Conservation (phyloP, 2,113 vertebrate species). For the Cryptomyrus ogoouensis region DNA sequence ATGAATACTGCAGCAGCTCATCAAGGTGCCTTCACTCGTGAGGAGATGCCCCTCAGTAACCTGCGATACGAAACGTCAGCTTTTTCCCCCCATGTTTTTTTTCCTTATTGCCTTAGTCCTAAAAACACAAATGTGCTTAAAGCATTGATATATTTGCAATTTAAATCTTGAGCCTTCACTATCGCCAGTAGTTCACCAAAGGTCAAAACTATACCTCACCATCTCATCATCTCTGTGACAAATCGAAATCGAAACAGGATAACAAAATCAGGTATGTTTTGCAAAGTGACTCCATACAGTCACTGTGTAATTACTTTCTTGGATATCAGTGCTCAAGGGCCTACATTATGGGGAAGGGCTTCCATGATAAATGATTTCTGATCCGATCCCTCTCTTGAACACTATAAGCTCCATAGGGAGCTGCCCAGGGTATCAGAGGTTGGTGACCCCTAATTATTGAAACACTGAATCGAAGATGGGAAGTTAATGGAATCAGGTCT, state of each 20-base stretch:
- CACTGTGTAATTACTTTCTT: slow-evolving; percentile 30
- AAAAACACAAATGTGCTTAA: slow-evolving; percentile 5
- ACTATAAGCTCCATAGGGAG: neutral
- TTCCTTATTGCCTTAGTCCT: neutral
- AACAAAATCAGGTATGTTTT: neutral
- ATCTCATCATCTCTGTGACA: neutral
- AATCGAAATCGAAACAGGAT: slow-evolving; percentile 1
- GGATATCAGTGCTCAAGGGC: slow-evolving; percentile 27
- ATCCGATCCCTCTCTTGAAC: slow-evolving; percentile 14
- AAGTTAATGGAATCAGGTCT: slow-evolving; percentile 15
- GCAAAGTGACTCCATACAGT: neutral
- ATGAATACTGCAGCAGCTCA: neutral
- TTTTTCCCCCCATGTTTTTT: neutral
- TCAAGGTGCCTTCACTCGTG: neutral
- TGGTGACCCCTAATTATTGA: slow-evolving; percentile 13
- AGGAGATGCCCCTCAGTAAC: too few relatives aligned
- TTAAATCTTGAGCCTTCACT: neutral
- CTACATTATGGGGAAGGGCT: slow-evolving; percentile 21
- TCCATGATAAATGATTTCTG: slow-evolving; percentile 27
- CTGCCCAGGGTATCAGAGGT: neutral
- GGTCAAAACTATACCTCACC: neutral
- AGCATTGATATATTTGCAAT: slow-evolving; percentile 36
- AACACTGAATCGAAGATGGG: slow-evolving; percentile 6
- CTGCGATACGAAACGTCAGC: neutral
- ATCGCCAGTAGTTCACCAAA: neutral